Percentiles rank a stretch among this genome's conserved stretches.
These are phyloP conservation scores for Amphibalanus amphitrite DNA, from an alignment of 1,140 invertebrate genomes.

Conservation along the genomic window DNA sequence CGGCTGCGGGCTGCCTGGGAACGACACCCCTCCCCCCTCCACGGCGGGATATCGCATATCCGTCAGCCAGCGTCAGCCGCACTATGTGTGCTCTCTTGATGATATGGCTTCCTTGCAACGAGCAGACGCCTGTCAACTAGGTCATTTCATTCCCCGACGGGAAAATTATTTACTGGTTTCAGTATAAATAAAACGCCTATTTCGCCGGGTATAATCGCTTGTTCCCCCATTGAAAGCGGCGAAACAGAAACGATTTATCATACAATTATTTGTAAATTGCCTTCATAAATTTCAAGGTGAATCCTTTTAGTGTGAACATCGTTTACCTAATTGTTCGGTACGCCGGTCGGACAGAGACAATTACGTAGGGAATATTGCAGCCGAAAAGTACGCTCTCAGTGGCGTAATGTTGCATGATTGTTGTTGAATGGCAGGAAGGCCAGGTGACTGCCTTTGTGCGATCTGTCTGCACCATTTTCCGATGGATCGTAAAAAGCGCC, in stretches of 20 bases:
- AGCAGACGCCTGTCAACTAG: neutral
- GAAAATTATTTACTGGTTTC: neutral
- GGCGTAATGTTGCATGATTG: neutral
- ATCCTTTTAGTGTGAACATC: slow-evolving; percentile 1
- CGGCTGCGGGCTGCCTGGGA: neutral
- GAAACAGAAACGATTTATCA: neutral
- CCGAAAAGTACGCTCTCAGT: neutral
- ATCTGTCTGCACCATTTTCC: neutral
- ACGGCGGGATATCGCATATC: neutral
- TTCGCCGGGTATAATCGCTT: neutral
- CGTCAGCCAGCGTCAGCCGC: neutral
- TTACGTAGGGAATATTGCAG: neutral
- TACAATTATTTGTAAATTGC: neutral
- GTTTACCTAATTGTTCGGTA: neutral
- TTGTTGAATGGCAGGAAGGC: neutral
- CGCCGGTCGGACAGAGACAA: neutral
- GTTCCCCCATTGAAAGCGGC: neutral
- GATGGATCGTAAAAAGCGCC: neutral
- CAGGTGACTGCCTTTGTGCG: neutral
- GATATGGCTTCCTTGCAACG: neutral
- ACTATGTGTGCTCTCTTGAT: neutral
- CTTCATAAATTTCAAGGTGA: neutral
- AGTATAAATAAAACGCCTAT: neutral
- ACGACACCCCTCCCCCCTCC: neutral
- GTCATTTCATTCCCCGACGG: neutral